Percentiles rank a stretch among this genome's conserved stretches.
Evolutionary conservation across 2,113 vertebrate genomes (phyloP).

Genomic region (Rhea americana): DNA sequence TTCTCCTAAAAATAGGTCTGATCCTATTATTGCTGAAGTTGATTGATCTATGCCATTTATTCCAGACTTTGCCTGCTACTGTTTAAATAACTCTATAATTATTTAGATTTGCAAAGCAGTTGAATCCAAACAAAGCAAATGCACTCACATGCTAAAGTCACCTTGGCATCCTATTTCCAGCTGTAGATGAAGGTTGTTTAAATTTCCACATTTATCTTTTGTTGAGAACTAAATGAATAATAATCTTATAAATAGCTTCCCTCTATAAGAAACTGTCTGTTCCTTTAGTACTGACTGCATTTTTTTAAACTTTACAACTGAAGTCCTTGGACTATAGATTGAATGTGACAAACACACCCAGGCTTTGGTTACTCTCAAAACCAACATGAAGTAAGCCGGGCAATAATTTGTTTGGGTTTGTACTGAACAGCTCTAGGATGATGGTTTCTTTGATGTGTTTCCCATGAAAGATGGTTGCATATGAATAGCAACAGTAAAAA

Average conservation of each 20-base stretch:
- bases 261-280: neutral
- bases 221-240: neutral
- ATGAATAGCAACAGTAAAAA: constrained; percentile 63
- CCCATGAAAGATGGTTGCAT: constrained; percentile 49
- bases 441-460: constrained; percentile 62
- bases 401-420: constrained; percentile 49
- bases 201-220: neutral
- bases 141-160: neutral
- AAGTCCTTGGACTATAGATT: constrained; percentile 73
- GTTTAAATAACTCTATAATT: neutral
- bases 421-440: neutral
- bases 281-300: neutral
- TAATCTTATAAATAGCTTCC: neutral
- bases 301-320: neutral
- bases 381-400: constrained; percentile 24
- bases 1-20: neutral
- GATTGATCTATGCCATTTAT: neutral
- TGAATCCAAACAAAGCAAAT: neutral
- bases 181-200: neutral
- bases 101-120: neutral
- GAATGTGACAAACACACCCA: constrained; percentile 79
- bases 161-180: neutral
- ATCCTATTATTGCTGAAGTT: neutral
- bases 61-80: neutral
- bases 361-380: constrained; percentile 80